These are phyloP conservation scores for Enteromius mattozi DNA, from an alignment of 2,797 vertebrate species.

Conservation along the genomic window DNA sequence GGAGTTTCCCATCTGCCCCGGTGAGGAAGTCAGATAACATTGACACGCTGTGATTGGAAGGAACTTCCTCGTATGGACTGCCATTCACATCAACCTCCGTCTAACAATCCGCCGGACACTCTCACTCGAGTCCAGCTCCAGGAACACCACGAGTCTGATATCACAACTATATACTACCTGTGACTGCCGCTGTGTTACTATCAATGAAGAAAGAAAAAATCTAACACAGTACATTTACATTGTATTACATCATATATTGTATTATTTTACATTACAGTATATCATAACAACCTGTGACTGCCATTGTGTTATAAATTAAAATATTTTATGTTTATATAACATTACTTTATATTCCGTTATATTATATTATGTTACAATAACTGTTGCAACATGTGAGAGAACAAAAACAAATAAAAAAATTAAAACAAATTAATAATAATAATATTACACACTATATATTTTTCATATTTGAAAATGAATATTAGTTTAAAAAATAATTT, in stretches of 20 bases:
- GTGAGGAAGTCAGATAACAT: conserved; percentile 65
- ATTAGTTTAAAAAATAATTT: too few relatives aligned
- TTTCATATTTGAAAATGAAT: too few relatives aligned
- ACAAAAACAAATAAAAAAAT: background rate
- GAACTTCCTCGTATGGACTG: conserved; percentile 45
- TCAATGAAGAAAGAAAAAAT: background rate
- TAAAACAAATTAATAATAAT: too few relatives aligned
- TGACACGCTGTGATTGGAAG: conserved; percentile 49
- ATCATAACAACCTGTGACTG: background rate
- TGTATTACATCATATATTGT: background rate
- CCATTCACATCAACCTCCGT: conserved; percentile 22
- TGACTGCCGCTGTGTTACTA: background rate
- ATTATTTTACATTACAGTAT: background rate
- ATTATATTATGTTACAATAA: background rate
- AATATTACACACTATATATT: too few relatives aligned
- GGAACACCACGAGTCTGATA: background rate
- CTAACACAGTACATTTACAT: background rate
- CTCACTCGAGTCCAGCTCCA: background rate
- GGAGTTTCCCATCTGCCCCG: conserved; percentile 33
- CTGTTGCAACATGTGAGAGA: too few relatives aligned
- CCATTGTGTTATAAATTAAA: too few relatives aligned
- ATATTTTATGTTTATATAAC: too few relatives aligned
- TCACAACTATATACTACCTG: background rate
- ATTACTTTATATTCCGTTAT: background rate
- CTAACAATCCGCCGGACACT: conserved; percentile 1